These are phyloP conservation scores for Bryconaethiops microstoma DNA, from an alignment of 2,797 vertebrate genomes.

Conservation along the genomic window DNA sequence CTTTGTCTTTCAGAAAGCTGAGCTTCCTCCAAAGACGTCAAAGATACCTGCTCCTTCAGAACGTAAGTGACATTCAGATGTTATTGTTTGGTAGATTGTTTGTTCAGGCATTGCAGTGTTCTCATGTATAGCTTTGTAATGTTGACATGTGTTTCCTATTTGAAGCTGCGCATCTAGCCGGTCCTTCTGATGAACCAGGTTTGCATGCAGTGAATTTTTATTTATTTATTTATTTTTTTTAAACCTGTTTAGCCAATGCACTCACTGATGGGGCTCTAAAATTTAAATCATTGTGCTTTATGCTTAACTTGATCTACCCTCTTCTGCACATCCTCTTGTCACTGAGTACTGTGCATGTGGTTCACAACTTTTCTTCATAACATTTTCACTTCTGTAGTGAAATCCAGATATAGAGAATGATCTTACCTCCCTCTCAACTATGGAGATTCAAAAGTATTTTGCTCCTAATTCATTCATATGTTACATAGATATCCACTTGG, in stretches of 20 bases:
- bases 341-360: neutral
- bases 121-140: neutral
- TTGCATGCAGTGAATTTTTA: slow-evolving; percentile 61
- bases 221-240: neutral
- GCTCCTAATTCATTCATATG: neutral
- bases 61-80: slow-evolving; percentile 73
- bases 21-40: slow-evolving; percentile 80
- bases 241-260: slow-evolving; percentile 37
- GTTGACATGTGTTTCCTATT: slow-evolving; percentile 56
- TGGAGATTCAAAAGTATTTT: neutral
- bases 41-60: slow-evolving; percentile 85
- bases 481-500: neutral
- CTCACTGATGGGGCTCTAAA: slow-evolving; percentile 18
- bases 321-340: neutral
- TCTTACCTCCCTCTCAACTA: neutral
- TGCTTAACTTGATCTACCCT: slow-evolving; percentile 3
- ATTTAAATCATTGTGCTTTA: slow-evolving; percentile 11
- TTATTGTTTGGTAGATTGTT: neutral
- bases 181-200: slow-evolving; percentile 71
- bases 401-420: neutral
- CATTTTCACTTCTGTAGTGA: too few species aligned
- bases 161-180: slow-evolving; percentile 66
- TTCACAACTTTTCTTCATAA: neutral
- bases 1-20: slow-evolving; percentile 77
- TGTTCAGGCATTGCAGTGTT: neutral